Base-by-base conservation (phyloP, 2,797 vertebrate genomes). In the Ibycter americanus region DNA sequence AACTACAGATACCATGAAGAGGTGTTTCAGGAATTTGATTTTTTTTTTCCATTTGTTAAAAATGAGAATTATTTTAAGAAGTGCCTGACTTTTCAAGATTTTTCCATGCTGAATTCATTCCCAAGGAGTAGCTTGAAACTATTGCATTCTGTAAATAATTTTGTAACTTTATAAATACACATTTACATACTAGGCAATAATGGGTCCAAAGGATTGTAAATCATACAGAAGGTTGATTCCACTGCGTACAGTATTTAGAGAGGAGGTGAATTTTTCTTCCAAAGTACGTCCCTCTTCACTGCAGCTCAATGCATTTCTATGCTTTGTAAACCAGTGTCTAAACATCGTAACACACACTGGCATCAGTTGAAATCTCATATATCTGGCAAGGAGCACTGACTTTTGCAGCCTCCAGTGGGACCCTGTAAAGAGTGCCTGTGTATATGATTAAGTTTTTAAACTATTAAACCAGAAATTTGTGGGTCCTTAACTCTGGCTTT, bases 121-220 rank as follows among this genome's bases (percentile, higher is more conserved):
- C 59, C 86, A 66, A 82, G 73, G 27, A 83, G 22, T 15, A 70
- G 38, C 25, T 46, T 71, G 56, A 74, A 83, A 36, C 54, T 58
- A 55, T n/a, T 79, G 18, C 15, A 46, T 59, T 67, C 42, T 91
- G 73, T 93, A 93, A 93, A 92, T 79, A 94, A 79, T 63, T 91
- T 72, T 87, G 40, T 84, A 79, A 66, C 22, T 73, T 83, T 44
- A 54, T 65, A 90, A 90, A 56, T 0, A 5, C 16, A 31, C 21
- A 46, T 68, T 84, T 95, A 68, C 36, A 31, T 87, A 4, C 22
- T 56, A 87, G 76, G 72, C 61, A 78, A 26, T 68, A 93, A 74
- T 16, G 40, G 29, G 20, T 87, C 36, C 40, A 42, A 77, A 83
- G 47, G 47, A 85, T 14, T 83, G 44, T 67, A 87, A 77, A 81